phyloP scores from a whole-genome alignment of 2,113 vertebrate genomes.

The Euleptes europaea region DNA sequence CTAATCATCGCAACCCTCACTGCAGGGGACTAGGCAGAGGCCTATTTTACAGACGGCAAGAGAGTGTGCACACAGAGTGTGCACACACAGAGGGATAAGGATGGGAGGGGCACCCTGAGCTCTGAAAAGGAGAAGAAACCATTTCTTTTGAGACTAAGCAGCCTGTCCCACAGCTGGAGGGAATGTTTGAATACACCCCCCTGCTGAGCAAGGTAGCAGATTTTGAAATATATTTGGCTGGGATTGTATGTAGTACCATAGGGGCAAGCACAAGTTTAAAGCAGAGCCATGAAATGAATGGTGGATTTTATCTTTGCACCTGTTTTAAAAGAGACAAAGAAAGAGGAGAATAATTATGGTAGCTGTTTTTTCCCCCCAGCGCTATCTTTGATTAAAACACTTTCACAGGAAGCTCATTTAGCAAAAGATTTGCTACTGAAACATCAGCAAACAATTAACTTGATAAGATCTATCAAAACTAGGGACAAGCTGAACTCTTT shows the following conservation, averaged over 20 bases:
- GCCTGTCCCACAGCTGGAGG: constrained; percentile 16
- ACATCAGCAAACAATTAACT: constrained; percentile 26
- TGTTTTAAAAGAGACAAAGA: neutral
- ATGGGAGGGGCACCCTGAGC: neutral
- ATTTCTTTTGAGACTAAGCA: neutral
- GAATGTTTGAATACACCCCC: neutral
- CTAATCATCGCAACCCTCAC: neutral
- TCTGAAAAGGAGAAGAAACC: neutral
- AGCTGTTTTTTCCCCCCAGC: neutral
- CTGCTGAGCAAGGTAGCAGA: neutral
- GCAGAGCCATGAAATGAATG: neutral
- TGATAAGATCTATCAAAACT: constrained; percentile 25
- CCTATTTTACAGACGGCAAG: neutral
- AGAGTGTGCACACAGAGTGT: neutral
- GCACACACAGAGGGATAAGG: neutral
- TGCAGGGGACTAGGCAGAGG: neutral
- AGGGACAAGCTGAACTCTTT: neutral
- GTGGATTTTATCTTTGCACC: constrained; percentile 8
- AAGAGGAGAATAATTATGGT: neutral
- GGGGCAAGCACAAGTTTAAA: neutral
- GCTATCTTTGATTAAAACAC: constrained; percentile 21
- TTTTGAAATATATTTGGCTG: constrained; percentile 11
- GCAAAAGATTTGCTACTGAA: constrained; percentile 25
- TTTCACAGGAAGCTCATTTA: constrained; percentile 15
- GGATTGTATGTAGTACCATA: neutral